Conservation (phyloP, 2,797 vertebrate genomes). For the Catostomus latipinnis region DNA sequence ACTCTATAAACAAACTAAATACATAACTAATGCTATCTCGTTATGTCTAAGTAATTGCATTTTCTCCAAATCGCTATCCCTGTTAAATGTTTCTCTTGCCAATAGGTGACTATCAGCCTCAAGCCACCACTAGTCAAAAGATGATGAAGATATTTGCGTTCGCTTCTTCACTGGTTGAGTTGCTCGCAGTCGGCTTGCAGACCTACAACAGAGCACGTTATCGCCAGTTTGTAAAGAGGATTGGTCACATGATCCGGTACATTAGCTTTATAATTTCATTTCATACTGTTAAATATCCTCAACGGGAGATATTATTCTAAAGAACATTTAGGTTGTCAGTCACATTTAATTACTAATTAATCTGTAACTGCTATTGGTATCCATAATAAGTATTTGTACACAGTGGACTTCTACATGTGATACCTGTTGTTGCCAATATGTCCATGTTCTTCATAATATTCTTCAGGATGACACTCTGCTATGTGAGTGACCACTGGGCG, state of each 20-base stretch:
- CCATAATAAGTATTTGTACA: no score
- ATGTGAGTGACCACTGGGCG: constrained; percentile 97
- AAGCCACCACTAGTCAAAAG: constrained; percentile 89
- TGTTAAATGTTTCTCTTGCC: not conserved
- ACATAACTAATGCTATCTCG: not conserved
- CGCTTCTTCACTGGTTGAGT: constrained; percentile 90
- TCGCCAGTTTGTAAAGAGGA: constrained; percentile 94
- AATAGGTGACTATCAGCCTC: constrained; percentile 88
- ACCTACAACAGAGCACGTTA: constrained; percentile 96
- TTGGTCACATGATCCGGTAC: constrained; percentile 94
- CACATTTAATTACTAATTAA: not conserved
- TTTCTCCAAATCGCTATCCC: no score
- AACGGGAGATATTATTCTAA: no score
- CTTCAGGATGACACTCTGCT: constrained; percentile 90
- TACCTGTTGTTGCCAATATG: no score
- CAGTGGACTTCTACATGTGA: no score
- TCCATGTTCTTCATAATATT: not conserved
- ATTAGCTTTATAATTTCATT: no score
- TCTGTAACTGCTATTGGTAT: not conserved
- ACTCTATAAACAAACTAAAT: not conserved
- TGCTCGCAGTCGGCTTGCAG: constrained; percentile 89
- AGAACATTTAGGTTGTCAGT: not conserved
- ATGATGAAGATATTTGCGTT: constrained; percentile 98
- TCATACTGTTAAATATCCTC: no score
- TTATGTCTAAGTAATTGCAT: not conserved